phyloP scores from a whole-genome alignment of 2,797 vertebrate species.

The Sternotherus odoratus region DNA sequence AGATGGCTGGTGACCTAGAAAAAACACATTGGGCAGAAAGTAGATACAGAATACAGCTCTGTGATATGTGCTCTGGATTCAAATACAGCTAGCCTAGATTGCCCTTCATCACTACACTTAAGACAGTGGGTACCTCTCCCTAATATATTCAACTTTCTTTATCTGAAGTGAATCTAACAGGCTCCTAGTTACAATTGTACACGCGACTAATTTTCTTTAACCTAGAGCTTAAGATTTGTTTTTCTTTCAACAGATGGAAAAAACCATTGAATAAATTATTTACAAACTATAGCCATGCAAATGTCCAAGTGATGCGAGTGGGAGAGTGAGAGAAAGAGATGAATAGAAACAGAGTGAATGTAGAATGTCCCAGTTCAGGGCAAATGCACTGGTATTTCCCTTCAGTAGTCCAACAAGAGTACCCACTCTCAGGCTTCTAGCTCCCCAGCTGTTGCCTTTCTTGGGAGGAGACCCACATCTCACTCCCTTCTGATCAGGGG shows the following conservation, averaged over 20 bases:
- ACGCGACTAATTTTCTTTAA: constrained; percentile 4
- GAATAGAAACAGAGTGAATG: not conserved
- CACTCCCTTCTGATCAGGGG: not conserved
- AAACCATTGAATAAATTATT: not conserved
- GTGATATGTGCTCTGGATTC: fast-evolving
- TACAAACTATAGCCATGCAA: not conserved
- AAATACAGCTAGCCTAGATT: not conserved
- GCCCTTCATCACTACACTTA: not conserved
- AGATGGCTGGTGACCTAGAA: not conserved
- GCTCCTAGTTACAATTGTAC: not conserved
- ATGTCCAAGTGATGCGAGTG: not conserved
- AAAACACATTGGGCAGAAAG: not conserved
- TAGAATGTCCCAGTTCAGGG: not conserved
- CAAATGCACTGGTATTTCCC: not conserved
- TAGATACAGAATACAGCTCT: not conserved
- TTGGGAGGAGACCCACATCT: not conserved
- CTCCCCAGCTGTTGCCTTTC: not conserved
- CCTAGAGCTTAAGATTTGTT: not conserved
- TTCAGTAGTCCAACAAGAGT: not conserved
- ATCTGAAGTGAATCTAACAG: not conserved
- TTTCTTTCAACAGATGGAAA: not conserved
- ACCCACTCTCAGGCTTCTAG: not conserved
- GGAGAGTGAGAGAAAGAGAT: fast-evolving
- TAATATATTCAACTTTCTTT: not conserved
- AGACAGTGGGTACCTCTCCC: not conserved